Evolutionary conservation across 2,113 vertebrate genomes (phyloP), one percentile per base, ranked within the genome.

Genomic region (Poeciliopsis turrubarensis): DNA sequence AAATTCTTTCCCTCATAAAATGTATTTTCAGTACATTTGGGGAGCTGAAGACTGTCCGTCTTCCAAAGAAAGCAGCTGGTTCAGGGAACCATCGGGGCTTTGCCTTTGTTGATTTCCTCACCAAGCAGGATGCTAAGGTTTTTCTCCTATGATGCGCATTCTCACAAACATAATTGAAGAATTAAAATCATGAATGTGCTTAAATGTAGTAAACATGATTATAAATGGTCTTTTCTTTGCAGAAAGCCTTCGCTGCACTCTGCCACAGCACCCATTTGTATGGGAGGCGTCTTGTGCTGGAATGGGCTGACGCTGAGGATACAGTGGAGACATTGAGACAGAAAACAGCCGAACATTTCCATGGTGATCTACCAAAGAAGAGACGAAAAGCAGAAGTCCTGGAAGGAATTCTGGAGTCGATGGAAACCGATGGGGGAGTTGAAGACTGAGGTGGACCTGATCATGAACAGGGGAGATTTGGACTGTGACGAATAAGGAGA

Each of bases 211-310:
- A 39, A 44, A 37, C 4, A 22, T 60, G 5, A 34, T 78, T 31
- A 60, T 63, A 54, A 60, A 47, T 72, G 13, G 3, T 3, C 64
- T 11, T 32, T 19, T 82, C 19, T 37, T 5, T 26, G 6, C 37
- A 99, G 98, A 97, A 95, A 95, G 98, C 98, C 0, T 99, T 99
- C 92, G 87, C 72, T 0, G 97, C 98, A 0, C 93, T 99, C 75
- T 99, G 98, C 88, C 98, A 99, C 92, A 99, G 98, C 91, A 99
- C 98, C 0, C 98, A 99, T 93, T 72, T 99, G 86, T 99, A 98
- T 0, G 98, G 98, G 63, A 95, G 98, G 57, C 94, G 97, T 77
- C 94, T 99, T 77, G 98, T 99, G 65, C 85, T 99, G 83, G 98
- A 99, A 86, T 99, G 97, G 97, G 98, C 98, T 0, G 96, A 98